phyloP scores from a whole-genome alignment of 2,888 invertebrate genomes.

The Carcina quercana region DNA sequence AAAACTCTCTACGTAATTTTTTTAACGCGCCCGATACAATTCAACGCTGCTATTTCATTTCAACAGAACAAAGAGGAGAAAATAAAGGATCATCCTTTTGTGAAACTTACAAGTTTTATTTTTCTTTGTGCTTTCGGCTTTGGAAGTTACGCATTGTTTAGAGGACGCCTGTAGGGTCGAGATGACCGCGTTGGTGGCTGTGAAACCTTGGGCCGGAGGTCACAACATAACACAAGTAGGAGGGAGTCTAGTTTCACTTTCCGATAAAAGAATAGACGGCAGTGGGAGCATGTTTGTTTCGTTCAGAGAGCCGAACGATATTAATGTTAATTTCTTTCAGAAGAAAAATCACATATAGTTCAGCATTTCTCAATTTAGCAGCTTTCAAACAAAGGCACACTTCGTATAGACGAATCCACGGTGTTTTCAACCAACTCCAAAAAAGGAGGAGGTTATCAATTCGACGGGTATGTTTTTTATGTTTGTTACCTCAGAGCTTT shows the following conservation, averaged over 20 bases:
- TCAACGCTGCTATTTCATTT: slow-evolving; percentile 40
- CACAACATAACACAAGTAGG: slow-evolving; percentile 25
- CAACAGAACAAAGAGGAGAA: slow-evolving; percentile 41
- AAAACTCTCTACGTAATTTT: slow-evolving; percentile 10
- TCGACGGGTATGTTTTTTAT: too few relatives aligned
- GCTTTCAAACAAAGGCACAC: too few relatives aligned
- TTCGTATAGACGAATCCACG: too few relatives aligned
- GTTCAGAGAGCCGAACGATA: too few relatives aligned
- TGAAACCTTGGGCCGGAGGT: slow-evolving; percentile 15
- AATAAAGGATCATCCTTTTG: slow-evolving; percentile 55
- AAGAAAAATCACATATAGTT: too few relatives aligned
- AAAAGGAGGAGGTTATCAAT: too few relatives aligned
- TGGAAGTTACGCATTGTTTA: slow-evolving; percentile 53
- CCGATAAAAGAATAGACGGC: background rate
- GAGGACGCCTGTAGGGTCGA: slow-evolving; percentile 33
- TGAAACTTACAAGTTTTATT: slow-evolving; percentile 58
- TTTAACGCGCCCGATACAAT: slow-evolving; percentile 34
- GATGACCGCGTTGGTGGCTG: slow-evolving; percentile 25
- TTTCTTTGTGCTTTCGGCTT: slow-evolving; percentile 52
- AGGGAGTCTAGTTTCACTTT: slow-evolving; percentile 4
- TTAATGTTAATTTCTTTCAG: too few relatives aligned
- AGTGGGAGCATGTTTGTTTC: too few relatives aligned
- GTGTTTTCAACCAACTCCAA: too few relatives aligned
- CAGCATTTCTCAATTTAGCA: too few relatives aligned
- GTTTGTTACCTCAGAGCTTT: too few relatives aligned